Evolutionary conservation across 2,797 vertebrate species (phyloP), one percentile per base, ranked within the genome.

Genomic region (Chrysocyon brachyurus): DNA sequence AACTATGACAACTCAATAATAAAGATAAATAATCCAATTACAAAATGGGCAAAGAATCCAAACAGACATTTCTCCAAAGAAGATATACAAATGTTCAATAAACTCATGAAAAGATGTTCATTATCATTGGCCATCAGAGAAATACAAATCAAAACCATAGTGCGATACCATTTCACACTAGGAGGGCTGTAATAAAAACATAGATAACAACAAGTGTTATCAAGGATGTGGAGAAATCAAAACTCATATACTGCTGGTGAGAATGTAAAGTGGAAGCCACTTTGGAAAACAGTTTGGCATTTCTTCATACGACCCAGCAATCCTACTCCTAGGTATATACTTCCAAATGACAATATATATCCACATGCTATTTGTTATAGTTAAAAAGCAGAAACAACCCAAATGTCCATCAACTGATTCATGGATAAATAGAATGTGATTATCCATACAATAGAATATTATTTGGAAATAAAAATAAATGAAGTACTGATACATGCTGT

Each of bases 21-120:
- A 96, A 89, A 85, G 12, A 90, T 12, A 81, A 94, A 79, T 61
- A 85, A 87, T 16, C 54, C 19, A 87, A 73, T 56, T 84, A 68
- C 49, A 90, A 93, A 64, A 93, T 21, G 4, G 26, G 24, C 56
- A 64, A 83, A 63, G 21, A 46, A 87, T 77, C 15, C 78, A 11
- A 93, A 52, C 22, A 91, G 33, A 63, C 14, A 40, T 83, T 93
- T 90, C 83, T 89, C 66, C 36, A 68, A 86, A 87, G 46, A 73
- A 87, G n/a, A 96, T 59, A 81, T 6, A 94, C 26, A 82, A 82
- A 52, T 66, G 66, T 24, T 5, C 82, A 90, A 57, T 36, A 72
- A 90, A 3, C 63, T 72, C 46, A 56, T 16, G 31, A 90, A 81
- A 96, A 90, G 11, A 87, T 87, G 40, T 8, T 87, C 24, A 83